Evolutionary conservation across 2,888 invertebrate genomes (phyloP).

Genomic region (Calliphora vomitoria): DNA sequence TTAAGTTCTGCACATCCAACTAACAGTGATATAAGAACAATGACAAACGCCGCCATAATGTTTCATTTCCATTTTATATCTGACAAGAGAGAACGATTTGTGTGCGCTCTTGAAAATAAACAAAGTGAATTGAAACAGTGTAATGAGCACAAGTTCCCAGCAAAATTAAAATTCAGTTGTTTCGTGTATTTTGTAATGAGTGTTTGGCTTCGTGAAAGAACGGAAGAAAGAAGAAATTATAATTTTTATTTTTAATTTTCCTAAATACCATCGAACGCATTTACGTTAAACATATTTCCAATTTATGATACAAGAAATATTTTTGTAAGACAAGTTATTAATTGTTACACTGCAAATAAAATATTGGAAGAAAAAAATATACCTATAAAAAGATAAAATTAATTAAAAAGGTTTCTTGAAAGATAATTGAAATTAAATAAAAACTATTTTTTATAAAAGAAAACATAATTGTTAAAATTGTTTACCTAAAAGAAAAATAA

Average conservation of each 20-base stretch:
- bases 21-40: constrained; percentile 52
- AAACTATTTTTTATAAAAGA: constrained; percentile 35
- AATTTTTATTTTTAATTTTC: constrained; percentile 52
- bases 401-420: constrained; percentile 55
- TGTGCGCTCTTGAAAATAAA: not conserved
- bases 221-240: constrained; percentile 38
- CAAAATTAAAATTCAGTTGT: constrained; percentile 61
- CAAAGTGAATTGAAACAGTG: constrained; percentile 43
- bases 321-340: constrained; percentile 42
- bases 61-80: constrained; percentile 54
- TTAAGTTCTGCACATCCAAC: not conserved
- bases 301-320: constrained; percentile 43
- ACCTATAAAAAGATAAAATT: constrained; percentile 2
- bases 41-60: constrained; percentile 71
- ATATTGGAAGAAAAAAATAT: constrained; percentile 24
- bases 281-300: constrained; percentile 57
- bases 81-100: constrained; percentile 16
- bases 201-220: constrained; percentile 36
- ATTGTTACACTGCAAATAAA: constrained; percentile 24
- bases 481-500: constrained; percentile 47
- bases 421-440: constrained; percentile 26
- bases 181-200: constrained; percentile 65
- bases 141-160: constrained; percentile 53
- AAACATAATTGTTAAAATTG: constrained; percentile 53
- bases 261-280: constrained; percentile 49